phyloP scores from a whole-genome alignment of 2,797 vertebrate genomes.

The Sphaeramia orbicularis region DNA sequence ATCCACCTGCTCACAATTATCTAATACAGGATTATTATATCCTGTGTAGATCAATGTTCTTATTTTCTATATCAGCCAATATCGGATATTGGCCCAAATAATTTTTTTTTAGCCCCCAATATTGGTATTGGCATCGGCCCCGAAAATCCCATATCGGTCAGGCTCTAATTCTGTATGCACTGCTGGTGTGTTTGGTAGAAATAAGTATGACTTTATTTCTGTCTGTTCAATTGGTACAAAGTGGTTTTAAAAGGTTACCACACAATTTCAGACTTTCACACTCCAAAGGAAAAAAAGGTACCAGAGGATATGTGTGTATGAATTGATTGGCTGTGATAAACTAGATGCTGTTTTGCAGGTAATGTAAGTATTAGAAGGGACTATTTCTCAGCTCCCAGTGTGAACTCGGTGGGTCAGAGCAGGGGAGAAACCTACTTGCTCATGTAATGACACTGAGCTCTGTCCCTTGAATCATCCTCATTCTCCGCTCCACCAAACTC shows the following conservation, averaged over 20 bases:
- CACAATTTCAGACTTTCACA: background rate
- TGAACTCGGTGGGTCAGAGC: constrained; percentile 3
- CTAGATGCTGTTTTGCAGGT: background rate
- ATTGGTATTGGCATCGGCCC: no score
- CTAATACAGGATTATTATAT: no score
- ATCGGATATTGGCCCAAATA: no score
- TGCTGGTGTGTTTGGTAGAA: background rate
- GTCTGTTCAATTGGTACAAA: background rate
- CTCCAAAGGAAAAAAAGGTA: constrained; percentile 1
- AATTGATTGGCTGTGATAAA: background rate
- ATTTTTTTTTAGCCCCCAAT: no score
- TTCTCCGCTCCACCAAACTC: constrained; percentile 14
- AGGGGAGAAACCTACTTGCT: constrained; percentile 7
- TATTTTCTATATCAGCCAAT: no score
- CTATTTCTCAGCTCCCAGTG: constrained; percentile 5
- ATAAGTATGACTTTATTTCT: background rate
- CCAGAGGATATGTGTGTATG: background rate
- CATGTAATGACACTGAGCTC: constrained; percentile 4
- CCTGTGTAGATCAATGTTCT: no score
- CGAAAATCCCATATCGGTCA: no score
- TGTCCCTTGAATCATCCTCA: constrained; percentile 9
- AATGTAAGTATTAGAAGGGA: constrained; percentile 5
- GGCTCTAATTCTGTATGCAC: background rate
- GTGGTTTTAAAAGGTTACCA: background rate
- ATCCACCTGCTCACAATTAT: no score